phyloP scores from a whole-genome alignment of 2,113 vertebrate species.

The Anhinga anhinga region DNA sequence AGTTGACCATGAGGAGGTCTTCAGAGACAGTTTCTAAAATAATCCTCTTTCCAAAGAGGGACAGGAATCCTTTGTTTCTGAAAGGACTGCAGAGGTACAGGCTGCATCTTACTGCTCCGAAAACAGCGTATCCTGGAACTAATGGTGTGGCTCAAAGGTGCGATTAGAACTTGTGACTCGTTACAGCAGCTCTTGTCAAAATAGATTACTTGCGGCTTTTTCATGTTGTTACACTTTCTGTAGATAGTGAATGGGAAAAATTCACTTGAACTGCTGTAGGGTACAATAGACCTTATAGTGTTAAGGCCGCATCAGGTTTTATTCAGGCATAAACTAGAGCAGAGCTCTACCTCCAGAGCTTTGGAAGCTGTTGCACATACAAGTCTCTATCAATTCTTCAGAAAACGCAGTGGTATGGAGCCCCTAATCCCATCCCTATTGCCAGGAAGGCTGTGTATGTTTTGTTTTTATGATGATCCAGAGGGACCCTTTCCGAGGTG shows the following conservation, averaged over 20 bases:
- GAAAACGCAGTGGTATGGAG: background rate
- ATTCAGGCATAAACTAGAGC: background rate
- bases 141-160: background rate
- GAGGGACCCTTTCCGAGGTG: background rate
- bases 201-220: background rate
- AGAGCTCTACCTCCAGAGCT: background rate
- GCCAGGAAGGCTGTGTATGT: background rate
- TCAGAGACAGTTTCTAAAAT: background rate
- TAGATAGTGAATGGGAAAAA: background rate
- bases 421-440: background rate
- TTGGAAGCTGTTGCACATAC: background rate
- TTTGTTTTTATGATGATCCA: background rate
- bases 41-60: background rate
- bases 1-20: background rate
- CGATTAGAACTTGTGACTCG: background rate
- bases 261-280: background rate
- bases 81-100: background rate
- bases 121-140: background rate
- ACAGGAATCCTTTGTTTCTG: background rate
- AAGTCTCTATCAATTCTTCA: background rate
- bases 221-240: background rate
- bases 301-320: background rate
- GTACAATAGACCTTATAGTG: background rate
- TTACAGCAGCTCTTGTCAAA: constrained; percentile 11
- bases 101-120: background rate